Evolutionary conservation across 1,140 invertebrate genomes (phyloP).

Genomic region (Piezodorus guildinii): DNA sequence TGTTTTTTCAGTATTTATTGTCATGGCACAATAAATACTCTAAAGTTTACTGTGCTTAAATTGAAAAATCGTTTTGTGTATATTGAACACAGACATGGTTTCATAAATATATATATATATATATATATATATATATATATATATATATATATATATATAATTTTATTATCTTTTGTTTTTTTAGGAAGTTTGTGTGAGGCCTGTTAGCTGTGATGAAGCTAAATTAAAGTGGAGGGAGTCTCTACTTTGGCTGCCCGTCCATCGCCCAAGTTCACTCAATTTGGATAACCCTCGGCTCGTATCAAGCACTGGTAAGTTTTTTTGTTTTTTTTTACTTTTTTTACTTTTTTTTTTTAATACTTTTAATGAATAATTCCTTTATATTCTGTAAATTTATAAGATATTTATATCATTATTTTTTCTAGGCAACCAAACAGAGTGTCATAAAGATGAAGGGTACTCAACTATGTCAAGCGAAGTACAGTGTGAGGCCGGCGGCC

Average conservation of each 20-base stretch:
- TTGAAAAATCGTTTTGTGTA: too few relatives aligned
- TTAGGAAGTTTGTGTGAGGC: conserved; percentile 23
- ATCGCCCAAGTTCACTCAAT: conserved; percentile 29
- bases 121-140: too few relatives aligned
- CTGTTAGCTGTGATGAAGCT: conserved; percentile 27
- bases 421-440: neutral
- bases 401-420: neutral
- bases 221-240: conserved; percentile 20
- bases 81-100: too few relatives aligned
- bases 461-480: conserved; percentile 83
- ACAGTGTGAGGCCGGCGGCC: conserved; percentile 39
- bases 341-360: too few relatives aligned
- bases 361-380: neutral
- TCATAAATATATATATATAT: too few relatives aligned
- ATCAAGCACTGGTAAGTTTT: conserved; percentile 1
- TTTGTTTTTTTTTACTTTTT: too few relatives aligned
- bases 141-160: too few relatives aligned
- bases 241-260: conserved; percentile 22
- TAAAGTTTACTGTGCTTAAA: too few relatives aligned
- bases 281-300: conserved; percentile 30
- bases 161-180: conserved; percentile 15
- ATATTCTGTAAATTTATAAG: neutral
- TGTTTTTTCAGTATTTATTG: too few relatives aligned
- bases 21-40: too few relatives aligned
- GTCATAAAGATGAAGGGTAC: conserved; percentile 59